Evolutionary conservation across 1,140 invertebrate genomes (phyloP), one percentile per base, ranked within the genome.

Genomic region (Battus philenor): DNA sequence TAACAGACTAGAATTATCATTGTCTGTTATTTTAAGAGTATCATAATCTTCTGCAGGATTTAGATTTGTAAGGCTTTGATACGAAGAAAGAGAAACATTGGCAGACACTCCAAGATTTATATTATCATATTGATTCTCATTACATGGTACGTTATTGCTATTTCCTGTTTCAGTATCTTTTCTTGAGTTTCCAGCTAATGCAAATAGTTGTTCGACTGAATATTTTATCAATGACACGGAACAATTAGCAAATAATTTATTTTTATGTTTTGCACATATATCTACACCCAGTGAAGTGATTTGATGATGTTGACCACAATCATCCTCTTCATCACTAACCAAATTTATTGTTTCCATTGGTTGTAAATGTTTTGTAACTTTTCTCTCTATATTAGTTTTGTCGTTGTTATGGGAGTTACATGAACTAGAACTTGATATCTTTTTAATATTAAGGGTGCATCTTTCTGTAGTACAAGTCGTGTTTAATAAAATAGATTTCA

Each of bases 251-350:
- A 33, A 44, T 22, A 84, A 68, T 41, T 59, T 70, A 18, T 58
- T 57, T 53, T 79, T 67, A 48, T 82, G 78, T 50, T 65, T 66
- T 5, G 24, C 13, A 49, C 64, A 47, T 16, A 47, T 39, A 16
- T 44, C 30, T 48, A 59, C 47, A 9, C 64, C 48, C 3, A 62
- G 52, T 9, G 34, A 30, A 20, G 27, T 20, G 22, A 68, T 80
- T 41, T 55, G 54, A 33, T 70, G 65, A 30, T 4, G 31, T 17
- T 58, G 22, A 29, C 16, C 17, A 30, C 29, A 43, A 22, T 68
- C 59, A 32, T 73, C 60, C 41, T 85, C 81, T 24, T 80, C 78
- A 16, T 85, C 81, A 52, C 75, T 81, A 13, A 80, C 55, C 39
- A 85, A 67, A 50, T 74, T 57, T 29, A 84, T 67, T 10, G 69